Conservation (phyloP, 2,113 vertebrate genomes). For the Halichoerus grypus region DNA sequence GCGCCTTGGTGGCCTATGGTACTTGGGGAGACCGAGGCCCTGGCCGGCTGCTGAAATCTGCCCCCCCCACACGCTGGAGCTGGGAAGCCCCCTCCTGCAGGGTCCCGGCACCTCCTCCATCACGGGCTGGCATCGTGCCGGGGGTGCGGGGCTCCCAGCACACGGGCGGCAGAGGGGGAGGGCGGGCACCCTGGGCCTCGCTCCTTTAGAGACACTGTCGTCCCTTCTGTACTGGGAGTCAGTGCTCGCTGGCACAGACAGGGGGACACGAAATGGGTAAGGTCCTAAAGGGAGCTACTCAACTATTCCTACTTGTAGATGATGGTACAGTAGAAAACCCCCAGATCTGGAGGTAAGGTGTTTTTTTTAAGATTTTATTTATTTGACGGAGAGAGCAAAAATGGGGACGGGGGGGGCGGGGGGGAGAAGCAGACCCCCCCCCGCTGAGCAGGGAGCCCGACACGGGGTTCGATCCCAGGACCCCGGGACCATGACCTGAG, state of each 20-base stretch:
- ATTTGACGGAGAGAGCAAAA: not conserved
- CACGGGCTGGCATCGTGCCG: not conserved
- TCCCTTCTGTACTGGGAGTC: not conserved
- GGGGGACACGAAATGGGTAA: too few relatives aligned
- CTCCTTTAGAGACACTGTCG: not conserved
- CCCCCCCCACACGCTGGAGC: not conserved
- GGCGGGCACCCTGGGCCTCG: not conserved
- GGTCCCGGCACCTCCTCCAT: accelerated
- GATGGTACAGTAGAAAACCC: not conserved
- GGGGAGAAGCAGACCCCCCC: not conserved
- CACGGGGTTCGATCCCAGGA: not conserved
- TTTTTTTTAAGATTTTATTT: too few relatives aligned
- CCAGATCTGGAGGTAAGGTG: not conserved
- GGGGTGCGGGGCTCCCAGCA: not conserved
- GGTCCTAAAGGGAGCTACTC: accelerated
- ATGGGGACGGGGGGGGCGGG: not conserved
- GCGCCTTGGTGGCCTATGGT: not conserved
- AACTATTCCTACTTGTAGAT: accelerated
- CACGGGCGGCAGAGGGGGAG: not conserved
- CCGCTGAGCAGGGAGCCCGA: not conserved
- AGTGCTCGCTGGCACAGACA: not conserved
- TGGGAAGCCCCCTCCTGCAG: not conserved
- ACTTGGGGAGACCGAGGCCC: not conserved
- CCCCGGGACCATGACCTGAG: not conserved
- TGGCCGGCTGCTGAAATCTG: not conserved